A percentile compares a stretch with the other conserved stretches of the same genome.
Evolutionary conservation across 2,888 invertebrate genomes (phyloP).

Genomic region (Melanostoma scalare): DNA sequence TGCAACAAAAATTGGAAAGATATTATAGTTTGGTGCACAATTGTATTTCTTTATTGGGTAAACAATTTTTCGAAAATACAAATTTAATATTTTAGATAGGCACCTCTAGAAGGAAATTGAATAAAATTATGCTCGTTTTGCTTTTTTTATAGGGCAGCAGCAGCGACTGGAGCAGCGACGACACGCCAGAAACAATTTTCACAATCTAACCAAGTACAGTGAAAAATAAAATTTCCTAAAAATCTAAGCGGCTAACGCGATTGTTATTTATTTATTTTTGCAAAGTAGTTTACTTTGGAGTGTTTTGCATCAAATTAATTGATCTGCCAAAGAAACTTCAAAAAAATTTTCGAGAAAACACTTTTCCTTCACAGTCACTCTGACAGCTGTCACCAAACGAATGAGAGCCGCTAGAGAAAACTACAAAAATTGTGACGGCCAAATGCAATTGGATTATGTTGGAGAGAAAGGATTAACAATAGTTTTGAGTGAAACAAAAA

Average conservation of each 20-base stretch:
- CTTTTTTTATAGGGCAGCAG: slow-evolving; percentile 1
- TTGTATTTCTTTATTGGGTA: too few relatives aligned
- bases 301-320: slow-evolving; percentile 67
- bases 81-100: too few relatives aligned
- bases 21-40: too few relatives aligned
- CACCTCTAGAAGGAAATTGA: too few relatives aligned
- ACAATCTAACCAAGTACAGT: slow-evolving; percentile 3
- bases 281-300: slow-evolving; percentile 71
- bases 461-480: slow-evolving; percentile 22
- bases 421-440: slow-evolving; percentile 39
- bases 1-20: too few relatives aligned
- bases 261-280: slow-evolving; percentile 70
- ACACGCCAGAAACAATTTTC: slow-evolving; percentile 24
- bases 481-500: slow-evolving; percentile 56
- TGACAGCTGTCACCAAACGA: slow-evolving; percentile 74
- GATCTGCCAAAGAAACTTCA: slow-evolving; percentile 72
- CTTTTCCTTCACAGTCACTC: slow-evolving; percentile 58
- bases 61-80: too few relatives aligned
- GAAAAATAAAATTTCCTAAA: slow-evolving; percentile 53
- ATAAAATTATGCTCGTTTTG: slow-evolving; percentile 15
- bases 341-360: slow-evolving; percentile 55
- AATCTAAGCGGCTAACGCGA: slow-evolving; percentile 49
- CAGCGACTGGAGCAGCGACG: slow-evolving; percentile 20
- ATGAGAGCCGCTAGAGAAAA: slow-evolving; percentile 56
- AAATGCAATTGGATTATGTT: slow-evolving; percentile 12